Percentiles rank a stretch among this genome's conserved stretches.
phyloP scores from a whole-genome alignment of 2,888 invertebrate species.

The Calameuta idolon region DNA sequence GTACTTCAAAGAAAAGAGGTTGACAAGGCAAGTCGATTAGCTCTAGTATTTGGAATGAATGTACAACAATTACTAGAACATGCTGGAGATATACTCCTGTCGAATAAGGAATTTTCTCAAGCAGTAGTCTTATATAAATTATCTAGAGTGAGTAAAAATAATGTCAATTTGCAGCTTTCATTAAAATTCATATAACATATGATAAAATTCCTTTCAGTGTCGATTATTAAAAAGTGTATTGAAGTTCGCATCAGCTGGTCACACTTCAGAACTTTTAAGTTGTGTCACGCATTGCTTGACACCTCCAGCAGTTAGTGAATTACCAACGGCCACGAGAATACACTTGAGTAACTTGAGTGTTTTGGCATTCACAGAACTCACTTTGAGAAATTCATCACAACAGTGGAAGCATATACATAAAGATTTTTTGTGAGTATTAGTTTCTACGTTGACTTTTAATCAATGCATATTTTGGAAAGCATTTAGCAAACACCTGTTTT shows the following conservation, averaged over 20 bases:
- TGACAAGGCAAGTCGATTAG: conserved; percentile 71
- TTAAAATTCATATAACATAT: neutral
- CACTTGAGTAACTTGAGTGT: conserved; percentile 76
- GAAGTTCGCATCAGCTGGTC: conserved; percentile 74
- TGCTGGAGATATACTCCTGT: conserved; percentile 85
- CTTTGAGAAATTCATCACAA: conserved; percentile 57
- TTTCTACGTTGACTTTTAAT: neutral
- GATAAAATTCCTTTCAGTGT: conserved; percentile 62
- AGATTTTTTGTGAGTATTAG: conserved; percentile 68
- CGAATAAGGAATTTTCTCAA: conserved; percentile 79
- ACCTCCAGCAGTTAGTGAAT: conserved; percentile 69
- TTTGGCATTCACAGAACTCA: conserved; percentile 74
- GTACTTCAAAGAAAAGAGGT: conserved; percentile 70
- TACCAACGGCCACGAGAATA: conserved; percentile 73
- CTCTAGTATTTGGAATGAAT: conserved; percentile 73
- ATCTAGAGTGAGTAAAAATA: conserved; percentile 72
- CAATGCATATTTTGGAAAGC: neutral
- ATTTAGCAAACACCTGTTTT: conserved; percentile 32
- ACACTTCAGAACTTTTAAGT: conserved; percentile 73
- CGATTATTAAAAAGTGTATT: conserved; percentile 72
- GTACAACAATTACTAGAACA: conserved; percentile 79
- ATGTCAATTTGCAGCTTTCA: neutral
- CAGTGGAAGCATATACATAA: conserved; percentile 60
- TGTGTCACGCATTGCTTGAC: conserved; percentile 72
- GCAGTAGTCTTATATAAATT: conserved; percentile 86